These are phyloP conservation scores for Lepidurus arcticus DNA, from an alignment of 1,140 invertebrate genomes.

Conservation along the genomic window DNA sequence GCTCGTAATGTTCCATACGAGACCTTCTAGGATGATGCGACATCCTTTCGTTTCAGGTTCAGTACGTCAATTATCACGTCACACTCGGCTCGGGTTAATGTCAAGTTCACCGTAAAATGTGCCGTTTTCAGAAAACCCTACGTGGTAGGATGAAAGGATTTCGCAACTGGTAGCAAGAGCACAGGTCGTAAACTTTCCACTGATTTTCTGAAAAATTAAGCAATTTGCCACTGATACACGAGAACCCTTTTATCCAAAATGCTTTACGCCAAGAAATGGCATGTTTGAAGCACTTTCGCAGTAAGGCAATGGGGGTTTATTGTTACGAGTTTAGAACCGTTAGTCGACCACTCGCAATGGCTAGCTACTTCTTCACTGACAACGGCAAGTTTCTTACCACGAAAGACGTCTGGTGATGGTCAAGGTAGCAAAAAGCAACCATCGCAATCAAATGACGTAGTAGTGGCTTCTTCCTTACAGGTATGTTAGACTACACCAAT, in stretches of 20 bases:
- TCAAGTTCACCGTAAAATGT: background rate
- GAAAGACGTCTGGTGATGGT: slow-evolving; percentile 8
- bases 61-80: background rate
- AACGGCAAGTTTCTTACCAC: background rate
- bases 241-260: background rate
- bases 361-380: background rate
- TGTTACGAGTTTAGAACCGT: too few species aligned
- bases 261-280: background rate
- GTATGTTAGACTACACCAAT: background rate
- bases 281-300: too few species aligned
- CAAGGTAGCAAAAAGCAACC: background rate
- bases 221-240: background rate
- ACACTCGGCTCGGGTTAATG: background rate
- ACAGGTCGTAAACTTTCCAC: too few species aligned
- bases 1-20: background rate
- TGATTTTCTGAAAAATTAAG: too few species aligned
- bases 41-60: background rate
- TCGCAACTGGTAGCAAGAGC: too few species aligned
- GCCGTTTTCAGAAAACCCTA: too few species aligned
- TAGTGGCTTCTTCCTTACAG: background rate
- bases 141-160: too few species aligned
- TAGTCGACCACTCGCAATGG: background rate
- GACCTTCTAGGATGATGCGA: background rate
- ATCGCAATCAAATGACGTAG: background rate
- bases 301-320: background rate